Evolutionary conservation across 2,888 invertebrate genomes (phyloP).

Genomic region (Portevinia maculata): DNA sequence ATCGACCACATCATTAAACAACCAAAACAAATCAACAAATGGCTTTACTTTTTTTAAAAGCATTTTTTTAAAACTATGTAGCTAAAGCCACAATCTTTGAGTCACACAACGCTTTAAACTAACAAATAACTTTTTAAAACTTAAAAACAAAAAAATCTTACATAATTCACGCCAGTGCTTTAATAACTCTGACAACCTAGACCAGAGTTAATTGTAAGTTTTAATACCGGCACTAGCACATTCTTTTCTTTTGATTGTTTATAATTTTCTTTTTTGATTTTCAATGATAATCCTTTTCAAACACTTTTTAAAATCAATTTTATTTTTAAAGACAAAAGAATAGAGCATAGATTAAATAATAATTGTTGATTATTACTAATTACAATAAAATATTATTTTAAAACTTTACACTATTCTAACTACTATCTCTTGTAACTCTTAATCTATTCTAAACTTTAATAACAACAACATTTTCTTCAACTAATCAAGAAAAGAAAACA

Average conservation of each 20-base stretch:
- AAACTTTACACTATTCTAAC: conserved; percentile 51
- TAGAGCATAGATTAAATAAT: conserved; percentile 6
- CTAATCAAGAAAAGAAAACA: conserved; percentile 3
- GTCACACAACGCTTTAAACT: conserved; percentile 47
- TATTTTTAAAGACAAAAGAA: neutral
- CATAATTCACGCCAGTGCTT: conserved; percentile 65
- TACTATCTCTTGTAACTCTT: conserved; percentile 46
- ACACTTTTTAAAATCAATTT: neutral
- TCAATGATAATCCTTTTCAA: too few relatives aligned
- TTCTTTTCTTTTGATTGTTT: neutral
- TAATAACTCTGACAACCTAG: conserved; percentile 50
- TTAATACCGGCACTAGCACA: conserved; percentile 51
- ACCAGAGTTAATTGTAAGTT: conserved; percentile 61
- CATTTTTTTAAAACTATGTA: conserved; percentile 46
- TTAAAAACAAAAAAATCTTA: neutral
- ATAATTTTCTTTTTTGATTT: neutral
- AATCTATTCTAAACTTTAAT: conserved; percentile 28
- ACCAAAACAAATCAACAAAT: conserved; percentile 7
- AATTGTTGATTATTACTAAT: conserved; percentile 50
- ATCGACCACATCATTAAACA: conserved; percentile 38
- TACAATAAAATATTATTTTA: conserved; percentile 32
- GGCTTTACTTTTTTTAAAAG: conserved; percentile 68
- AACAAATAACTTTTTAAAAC: conserved; percentile 10
- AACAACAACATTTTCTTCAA: conserved; percentile 17
- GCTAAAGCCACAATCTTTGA: conserved; percentile 64